These are phyloP conservation scores for Gobius niger DNA, from an alignment of 2,113 vertebrate genomes.

Conservation along the genomic window DNA sequence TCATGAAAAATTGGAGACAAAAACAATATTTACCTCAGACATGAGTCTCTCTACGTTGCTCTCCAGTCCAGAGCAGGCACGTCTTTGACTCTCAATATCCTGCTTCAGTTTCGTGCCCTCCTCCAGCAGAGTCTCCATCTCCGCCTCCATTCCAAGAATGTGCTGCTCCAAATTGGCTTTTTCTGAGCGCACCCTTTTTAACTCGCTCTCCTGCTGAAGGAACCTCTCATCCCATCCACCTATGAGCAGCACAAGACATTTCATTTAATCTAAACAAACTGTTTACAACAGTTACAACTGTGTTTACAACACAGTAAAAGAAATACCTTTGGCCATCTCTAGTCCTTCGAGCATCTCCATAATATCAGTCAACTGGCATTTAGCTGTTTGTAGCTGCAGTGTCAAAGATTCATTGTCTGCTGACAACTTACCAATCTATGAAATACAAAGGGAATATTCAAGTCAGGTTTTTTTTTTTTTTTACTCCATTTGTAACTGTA, in stretches of 20 bases:
- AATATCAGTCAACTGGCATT: constrained; percentile 59
- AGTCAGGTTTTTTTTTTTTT: not conserved
- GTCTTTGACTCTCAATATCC: constrained; percentile 74
- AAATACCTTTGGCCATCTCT: constrained; percentile 67
- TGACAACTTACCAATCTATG: constrained; percentile 54
- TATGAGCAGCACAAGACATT: constrained; percentile 14
- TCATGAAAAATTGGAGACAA: too few species aligned
- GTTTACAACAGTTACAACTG: too few species aligned
- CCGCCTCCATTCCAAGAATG: constrained; percentile 72
- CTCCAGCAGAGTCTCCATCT: constrained; percentile 74
- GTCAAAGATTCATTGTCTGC: constrained; percentile 65
- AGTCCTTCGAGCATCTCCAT: constrained; percentile 63
- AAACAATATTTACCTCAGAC: constrained; percentile 63
- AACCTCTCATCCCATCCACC: constrained; percentile 76
- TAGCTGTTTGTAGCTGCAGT: constrained; percentile 65
- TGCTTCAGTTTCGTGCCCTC: constrained; percentile 72
- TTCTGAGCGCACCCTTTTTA: constrained; percentile 74
- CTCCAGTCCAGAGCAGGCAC: constrained; percentile 69
- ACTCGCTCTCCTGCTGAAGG: constrained; percentile 76
- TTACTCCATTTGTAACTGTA: not conserved
- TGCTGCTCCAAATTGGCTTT: constrained; percentile 73
- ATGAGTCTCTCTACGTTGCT: constrained; percentile 73
- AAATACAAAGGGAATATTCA: not conserved
- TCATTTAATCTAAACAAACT: not conserved
- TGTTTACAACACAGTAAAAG: not conserved